Percentiles rank a stretch among this genome's conserved stretches.
phyloP scores from a whole-genome alignment of 2,797 vertebrate species.

The Rhynchonycteris naso region DNA sequence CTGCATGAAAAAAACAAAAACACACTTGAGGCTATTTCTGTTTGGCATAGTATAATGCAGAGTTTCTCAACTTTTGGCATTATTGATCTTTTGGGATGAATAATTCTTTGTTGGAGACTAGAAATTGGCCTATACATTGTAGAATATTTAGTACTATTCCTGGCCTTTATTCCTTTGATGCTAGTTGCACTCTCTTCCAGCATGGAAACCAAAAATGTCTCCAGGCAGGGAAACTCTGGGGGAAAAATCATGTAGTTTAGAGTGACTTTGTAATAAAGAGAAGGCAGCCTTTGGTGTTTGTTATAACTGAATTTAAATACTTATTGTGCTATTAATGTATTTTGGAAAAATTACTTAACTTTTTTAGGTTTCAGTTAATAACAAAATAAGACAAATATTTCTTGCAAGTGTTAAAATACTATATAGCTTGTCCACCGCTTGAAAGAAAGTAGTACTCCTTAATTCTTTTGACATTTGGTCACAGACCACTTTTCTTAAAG shows the following conservation, averaged over 20 bases:
- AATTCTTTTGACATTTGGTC: not conserved
- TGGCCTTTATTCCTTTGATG: not conserved
- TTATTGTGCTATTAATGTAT: not conserved
- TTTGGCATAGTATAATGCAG: not conserved
- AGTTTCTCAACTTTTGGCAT: not conserved
- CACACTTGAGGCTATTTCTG: not conserved
- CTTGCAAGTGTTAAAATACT: not conserved
- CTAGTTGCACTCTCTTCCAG: not conserved
- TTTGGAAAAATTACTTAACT: not conserved
- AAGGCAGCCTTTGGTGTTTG: not conserved
- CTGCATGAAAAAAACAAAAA: not conserved
- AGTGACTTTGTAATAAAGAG: not conserved
- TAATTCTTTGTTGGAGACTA: not conserved
- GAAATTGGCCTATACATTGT: rapidly evolving
- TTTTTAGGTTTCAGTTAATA: not conserved
- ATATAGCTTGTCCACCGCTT: not conserved
- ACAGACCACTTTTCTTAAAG: not conserved
- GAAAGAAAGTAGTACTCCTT: not conserved
- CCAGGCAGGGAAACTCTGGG: not conserved
- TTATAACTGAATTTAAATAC: not conserved
- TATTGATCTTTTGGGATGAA: not conserved
- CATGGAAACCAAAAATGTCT: not conserved
- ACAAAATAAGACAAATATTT: not conserved
- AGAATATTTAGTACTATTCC: not conserved
- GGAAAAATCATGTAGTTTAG: not conserved